A percentile compares a stretch with the other conserved stretches of the same genome.
Conservation (phyloP, 2,113 vertebrate species). For the Coptodon bakossiorum region DNA sequence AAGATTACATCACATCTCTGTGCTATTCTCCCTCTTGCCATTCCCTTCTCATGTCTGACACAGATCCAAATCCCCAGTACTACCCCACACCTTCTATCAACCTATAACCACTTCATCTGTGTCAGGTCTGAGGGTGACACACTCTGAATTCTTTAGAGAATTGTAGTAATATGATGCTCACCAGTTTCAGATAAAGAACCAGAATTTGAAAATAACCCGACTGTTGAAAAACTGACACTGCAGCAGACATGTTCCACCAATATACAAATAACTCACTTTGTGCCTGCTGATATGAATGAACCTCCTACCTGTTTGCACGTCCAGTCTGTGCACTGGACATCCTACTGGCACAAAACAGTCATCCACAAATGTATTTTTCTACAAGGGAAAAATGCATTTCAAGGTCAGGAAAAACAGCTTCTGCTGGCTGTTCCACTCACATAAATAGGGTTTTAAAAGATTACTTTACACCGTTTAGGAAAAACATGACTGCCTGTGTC, state of each 20-base stretch:
- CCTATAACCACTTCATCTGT: background rate
- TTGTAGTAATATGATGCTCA: background rate
- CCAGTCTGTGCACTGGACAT: background rate
- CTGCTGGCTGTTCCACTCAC: background rate
- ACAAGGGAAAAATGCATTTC: background rate
- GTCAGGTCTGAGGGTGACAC: background rate
- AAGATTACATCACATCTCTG: conserved; percentile 5
- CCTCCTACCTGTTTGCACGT: background rate
- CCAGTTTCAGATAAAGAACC: background rate
- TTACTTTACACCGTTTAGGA: background rate
- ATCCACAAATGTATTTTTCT: background rate
- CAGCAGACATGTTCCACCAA: background rate
- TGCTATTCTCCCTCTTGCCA: background rate
- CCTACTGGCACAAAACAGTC: background rate
- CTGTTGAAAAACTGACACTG: background rate
- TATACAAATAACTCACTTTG: background rate
- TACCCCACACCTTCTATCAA: background rate
- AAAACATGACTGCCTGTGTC: background rate
- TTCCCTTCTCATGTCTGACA: background rate
- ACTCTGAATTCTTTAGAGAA: background rate
- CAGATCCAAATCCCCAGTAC: background rate
- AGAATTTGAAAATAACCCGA: background rate
- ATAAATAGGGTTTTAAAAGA: background rate
- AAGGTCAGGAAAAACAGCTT: background rate
- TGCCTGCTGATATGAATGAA: background rate